Evolutionary conservation across 2,797 vertebrate species (phyloP), one percentile per base, ranked within the genome.

Genomic region (Clarias platycephalus): DNA sequence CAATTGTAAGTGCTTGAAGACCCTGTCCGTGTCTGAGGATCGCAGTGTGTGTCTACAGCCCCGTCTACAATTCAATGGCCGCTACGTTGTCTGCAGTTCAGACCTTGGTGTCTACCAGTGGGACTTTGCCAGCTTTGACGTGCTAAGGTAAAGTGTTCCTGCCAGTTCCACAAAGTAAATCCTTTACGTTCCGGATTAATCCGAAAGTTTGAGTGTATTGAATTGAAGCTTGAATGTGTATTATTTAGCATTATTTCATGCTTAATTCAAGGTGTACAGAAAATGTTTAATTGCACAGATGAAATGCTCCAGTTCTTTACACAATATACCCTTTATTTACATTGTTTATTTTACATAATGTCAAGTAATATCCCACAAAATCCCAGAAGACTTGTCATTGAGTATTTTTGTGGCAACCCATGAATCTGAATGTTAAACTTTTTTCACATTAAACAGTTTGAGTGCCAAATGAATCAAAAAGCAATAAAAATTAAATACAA

Each of bases 121-220:
- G 98, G 98, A 99, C 92, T 99, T 99, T 81, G 94, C 98, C 92
- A 99, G 97, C 93, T 99, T 98, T 85, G 95, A 98, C 90, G 95
- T 98, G 92, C 92, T 98, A 94, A 97, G 98, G 98, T 99, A 96
- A 91, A 44, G 16, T 40, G 31, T 76, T 80, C 28, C 15, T 49
- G 40, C n/a, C 13, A 18, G 2, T 20, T 44, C 0, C 3, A 57
- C 8, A 26, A 40, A 10, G 13, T 31, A 4, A 6, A 64, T 63
- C 40, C 7, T 49, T 24, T 8, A 13, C 1, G 7, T 78, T n/a
- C 15, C 2, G 0, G 4, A 7, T 77, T 18, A 55, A 55, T 49
- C 37, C 49, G 22, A 28, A 72, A 26, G 13, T 53, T 16, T 1
- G 1, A 15, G 10, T 16, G 13, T 15, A 68, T 9, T 68, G 67